Conservation (phyloP, 2,797 vertebrate genomes). For the Neomorphus geoffroyi region DNA sequence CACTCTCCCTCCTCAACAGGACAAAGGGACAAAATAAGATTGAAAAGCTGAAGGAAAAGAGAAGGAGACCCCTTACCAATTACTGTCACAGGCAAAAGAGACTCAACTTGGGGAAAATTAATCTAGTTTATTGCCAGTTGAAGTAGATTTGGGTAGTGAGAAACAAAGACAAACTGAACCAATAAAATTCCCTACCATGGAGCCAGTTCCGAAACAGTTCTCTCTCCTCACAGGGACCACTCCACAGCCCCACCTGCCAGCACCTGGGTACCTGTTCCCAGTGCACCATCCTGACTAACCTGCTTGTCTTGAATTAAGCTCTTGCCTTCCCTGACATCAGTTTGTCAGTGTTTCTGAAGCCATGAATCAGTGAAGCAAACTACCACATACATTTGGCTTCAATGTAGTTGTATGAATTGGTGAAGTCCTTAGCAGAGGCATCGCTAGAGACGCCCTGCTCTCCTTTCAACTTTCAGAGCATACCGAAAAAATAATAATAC, state of each 20-base stretch:
- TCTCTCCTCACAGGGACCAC: not conserved
- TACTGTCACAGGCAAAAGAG: not conserved
- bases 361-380: not conserved
- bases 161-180: not conserved
- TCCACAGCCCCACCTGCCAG: too few species aligned
- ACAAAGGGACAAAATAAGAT: not conserved
- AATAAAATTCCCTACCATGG: not conserved
- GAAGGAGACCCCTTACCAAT: not conserved
- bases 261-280: not conserved
- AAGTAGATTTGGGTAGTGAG: not conserved
- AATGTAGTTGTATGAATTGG: rapidly evolving
- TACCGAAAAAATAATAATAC: not conserved
- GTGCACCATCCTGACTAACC: not conserved
- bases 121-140: not conserved
- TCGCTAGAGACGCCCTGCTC: not conserved
- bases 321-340: not conserved
- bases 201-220: rapidly evolving
- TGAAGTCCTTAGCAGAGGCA: not conserved
- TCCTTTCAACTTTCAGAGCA: not conserved
- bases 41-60: not conserved
- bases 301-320: not conserved
- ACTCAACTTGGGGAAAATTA: not conserved
- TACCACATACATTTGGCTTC: rapidly evolving
- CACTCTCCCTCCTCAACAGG: not conserved
- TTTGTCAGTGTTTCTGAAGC: not conserved